phyloP scores from a whole-genome alignment of 2,113 vertebrate species.

The Tragelaphus scriptus region DNA sequence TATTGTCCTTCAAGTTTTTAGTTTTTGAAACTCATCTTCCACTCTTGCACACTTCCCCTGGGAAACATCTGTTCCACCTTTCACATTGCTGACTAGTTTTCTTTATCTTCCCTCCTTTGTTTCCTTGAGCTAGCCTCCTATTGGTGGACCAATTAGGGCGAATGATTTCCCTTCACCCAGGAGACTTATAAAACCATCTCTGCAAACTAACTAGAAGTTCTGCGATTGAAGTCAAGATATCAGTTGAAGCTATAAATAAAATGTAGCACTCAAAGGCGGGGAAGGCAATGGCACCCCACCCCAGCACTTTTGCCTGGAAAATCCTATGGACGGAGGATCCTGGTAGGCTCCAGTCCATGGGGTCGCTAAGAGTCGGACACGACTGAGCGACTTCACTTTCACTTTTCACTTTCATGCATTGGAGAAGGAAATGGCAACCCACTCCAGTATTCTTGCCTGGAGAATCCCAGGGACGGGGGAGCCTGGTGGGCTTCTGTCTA shows the following conservation, averaged over 20 bases:
- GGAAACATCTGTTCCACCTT: constrained; percentile 29
- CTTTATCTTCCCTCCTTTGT: constrained; percentile 22
- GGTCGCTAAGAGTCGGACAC: too few species aligned
- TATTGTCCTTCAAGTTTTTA: constrained; percentile 11
- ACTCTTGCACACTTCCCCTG: not conserved
- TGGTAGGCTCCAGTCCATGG: too few species aligned
- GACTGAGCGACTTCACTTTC: too few species aligned
- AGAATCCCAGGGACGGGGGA: too few species aligned
- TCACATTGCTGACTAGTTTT: constrained; percentile 2
- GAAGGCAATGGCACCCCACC: too few species aligned
- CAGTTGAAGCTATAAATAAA: constrained; percentile 60
- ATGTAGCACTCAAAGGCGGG: constrained; percentile 19
- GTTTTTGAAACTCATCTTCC: constrained; percentile 45
- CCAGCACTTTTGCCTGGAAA: too few species aligned
- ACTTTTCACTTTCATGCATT: too few species aligned
- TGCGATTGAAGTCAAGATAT: constrained; percentile 38
- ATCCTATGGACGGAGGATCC: too few species aligned
- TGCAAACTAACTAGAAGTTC: constrained; percentile 48
- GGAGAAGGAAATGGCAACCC: too few species aligned
- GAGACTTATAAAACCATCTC: constrained; percentile 46
- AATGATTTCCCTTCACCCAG: constrained; percentile 18
- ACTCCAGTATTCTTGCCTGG: too few species aligned
- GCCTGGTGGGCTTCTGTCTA: too few species aligned
- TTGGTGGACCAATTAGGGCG: not conserved
- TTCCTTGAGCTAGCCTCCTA: not conserved